Evolutionary conservation across 92 coral and sea anemone genomes (phyloP).

Genomic region (Micromussa lordhowensis): DNA sequence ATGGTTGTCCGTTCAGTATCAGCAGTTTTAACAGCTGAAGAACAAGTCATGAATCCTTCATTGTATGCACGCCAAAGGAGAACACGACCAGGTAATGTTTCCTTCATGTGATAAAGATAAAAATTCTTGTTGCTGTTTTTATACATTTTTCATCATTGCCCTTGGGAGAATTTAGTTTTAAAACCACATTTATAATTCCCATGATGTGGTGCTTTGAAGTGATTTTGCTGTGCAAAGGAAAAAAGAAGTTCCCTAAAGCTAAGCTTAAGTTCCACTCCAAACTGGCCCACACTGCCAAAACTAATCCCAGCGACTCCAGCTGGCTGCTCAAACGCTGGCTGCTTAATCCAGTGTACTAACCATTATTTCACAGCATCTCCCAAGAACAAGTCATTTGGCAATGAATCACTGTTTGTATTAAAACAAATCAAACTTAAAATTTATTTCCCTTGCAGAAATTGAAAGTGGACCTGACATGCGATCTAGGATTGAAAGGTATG

Average conservation of each 20-base stretch:
- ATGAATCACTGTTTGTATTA: not conserved
- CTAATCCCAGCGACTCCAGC: not conserved
- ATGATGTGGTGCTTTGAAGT: not conserved
- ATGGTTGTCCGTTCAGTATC: constrained; percentile 87
- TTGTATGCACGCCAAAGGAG: constrained; percentile 71
- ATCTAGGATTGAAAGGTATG: constrained; percentile 21
- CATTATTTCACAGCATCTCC: not conserved
- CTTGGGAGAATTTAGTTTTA: not conserved
- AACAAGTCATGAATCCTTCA: constrained; percentile 77
- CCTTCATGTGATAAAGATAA: not conserved
- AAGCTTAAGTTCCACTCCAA: not conserved
- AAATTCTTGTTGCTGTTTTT: not conserved
- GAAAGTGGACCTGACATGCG: constrained; percentile 37
- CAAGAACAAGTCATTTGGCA: not conserved
- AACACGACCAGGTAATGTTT: constrained; percentile 70
- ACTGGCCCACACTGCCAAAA: not conserved
- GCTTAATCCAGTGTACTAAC: not conserved
- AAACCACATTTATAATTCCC: not conserved
- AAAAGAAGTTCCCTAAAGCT: not conserved
- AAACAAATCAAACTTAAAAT: not conserved
- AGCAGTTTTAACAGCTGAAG: constrained; percentile 89
- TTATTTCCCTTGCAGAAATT: constrained; percentile 12
- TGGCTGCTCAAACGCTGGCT: too few relatives aligned
- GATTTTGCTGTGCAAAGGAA: not conserved
- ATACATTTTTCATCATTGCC: not conserved